These are phyloP conservation scores for rabbit (Oryctolagus cuniculus) DNA, from an alignment of 2,113 vertebrate species.

Conservation along the genomic window mOryCun1.1 NC_091440.1:8728501-8729000, in stretches of 20 bases:
- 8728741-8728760: background rate
- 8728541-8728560: constrained; percentile 68
- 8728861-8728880: too few species aligned
- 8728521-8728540: constrained; percentile 67
- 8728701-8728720: background rate
- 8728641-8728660: background rate
- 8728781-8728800: too few species aligned
- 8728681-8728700: background rate
- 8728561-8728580: constrained; percentile 39
- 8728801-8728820: too few species aligned
- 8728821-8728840: too few species aligned
- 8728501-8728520: constrained; percentile 72
- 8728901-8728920: too few species aligned
- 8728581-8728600: background rate
- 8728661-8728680: background rate
- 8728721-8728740: background rate
- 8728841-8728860: too few species aligned
- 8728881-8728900: too few species aligned
- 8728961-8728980: too few species aligned
- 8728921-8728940: too few species aligned
- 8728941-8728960: too few species aligned
- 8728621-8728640: background rate
- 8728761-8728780: too few species aligned
- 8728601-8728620: background rate
- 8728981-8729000: too few species aligned